Evolutionary conservation across 2,113 vertebrate species (phyloP), one percentile per base, ranked within the genome.

Genomic region (Nannospalax galili): DNA sequence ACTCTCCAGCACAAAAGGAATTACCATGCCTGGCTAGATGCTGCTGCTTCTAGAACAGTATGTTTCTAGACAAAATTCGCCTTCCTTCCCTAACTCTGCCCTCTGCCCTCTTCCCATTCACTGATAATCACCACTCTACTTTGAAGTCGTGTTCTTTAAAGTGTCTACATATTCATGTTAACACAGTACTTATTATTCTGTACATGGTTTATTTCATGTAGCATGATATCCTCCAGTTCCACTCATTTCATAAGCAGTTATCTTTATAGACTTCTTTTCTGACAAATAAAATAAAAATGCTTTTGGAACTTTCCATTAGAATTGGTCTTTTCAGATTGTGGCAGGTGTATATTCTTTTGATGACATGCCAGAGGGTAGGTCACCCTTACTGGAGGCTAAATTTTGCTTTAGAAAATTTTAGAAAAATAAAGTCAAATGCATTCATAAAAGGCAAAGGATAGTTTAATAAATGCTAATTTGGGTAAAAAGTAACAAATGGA

Each of bases 391-490:
- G 42, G 17, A 84, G 30, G n/a, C 30, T 48, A 52, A 81, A 69
- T 70, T 91, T 72, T 45, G 52, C 16, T 85, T 79, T 69, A 64
- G 32, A 73, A 89, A 86, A 35, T 22, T 56, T 77, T 24, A 56
- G 48, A 19, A 77, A 78, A 86, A 37, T 45, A 72, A 19, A 87
- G 40, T 70, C 26, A 60, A 45, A 70, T 75, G 7, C 6, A 56
- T 11, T 88, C 84, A 37, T 32, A 30, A 80, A 56, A 56, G 14
- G 35, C 20, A 40, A 19, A 74, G 10, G 1, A 48, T 84, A 20
- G 70, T 80, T 20, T 85, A 88, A 89, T 70, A 80, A 69, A 77
- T 82, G 40, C 10, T 84, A 85, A 73, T 48, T 77, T 82, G 84
- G 19, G 37, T 72, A 72, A 52, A 84, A 82, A 93, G n/a, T 28